Evolutionary conservation across 2,113 vertebrate genomes (phyloP).

Genomic region (Scatophagus argus): DNA sequence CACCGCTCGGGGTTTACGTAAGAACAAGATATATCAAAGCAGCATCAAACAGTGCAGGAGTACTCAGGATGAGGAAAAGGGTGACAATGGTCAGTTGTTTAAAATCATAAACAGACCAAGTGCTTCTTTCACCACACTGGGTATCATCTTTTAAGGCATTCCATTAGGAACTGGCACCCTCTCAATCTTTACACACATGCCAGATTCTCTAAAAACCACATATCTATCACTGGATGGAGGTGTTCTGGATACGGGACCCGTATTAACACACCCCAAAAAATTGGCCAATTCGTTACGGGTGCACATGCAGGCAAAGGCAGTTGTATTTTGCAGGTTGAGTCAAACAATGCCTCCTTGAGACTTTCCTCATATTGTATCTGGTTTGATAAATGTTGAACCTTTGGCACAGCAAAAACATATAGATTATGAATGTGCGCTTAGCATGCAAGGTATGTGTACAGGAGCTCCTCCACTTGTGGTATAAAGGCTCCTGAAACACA

Average conservation of each 20-base stretch:
- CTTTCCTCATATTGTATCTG: constrained; percentile 14
- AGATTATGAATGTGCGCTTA: constrained; percentile 39
- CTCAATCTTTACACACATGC: constrained; percentile 45
- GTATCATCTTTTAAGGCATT: constrained; percentile 62
- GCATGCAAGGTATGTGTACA: constrained; percentile 55
- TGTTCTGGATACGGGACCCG: constrained; percentile 69
- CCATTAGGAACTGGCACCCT: constrained; percentile 68
- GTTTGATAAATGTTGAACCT: constrained; percentile 70
- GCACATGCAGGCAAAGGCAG: constrained; percentile 34
- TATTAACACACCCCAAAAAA: constrained; percentile 51
- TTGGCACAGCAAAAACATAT: constrained; percentile 38
- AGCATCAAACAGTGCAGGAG: background rate
- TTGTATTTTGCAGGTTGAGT: constrained; percentile 41
- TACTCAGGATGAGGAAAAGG: constrained; percentile 28
- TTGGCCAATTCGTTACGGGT: constrained; percentile 21
- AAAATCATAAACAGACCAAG: constrained; percentile 63
- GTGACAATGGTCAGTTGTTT: constrained; percentile 64
- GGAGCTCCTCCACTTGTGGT: constrained; percentile 26
- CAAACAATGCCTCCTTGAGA: constrained; percentile 27
- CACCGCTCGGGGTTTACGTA: constrained; percentile 44
- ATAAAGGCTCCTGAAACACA: constrained; percentile 49
- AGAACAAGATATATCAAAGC: background rate
- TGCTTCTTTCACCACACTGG: constrained; percentile 57
- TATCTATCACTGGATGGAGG: constrained; percentile 53
- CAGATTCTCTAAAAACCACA: constrained; percentile 48